Conservation (phyloP, 2,113 vertebrate genomes). For the Phainopepla nitens region DNA sequence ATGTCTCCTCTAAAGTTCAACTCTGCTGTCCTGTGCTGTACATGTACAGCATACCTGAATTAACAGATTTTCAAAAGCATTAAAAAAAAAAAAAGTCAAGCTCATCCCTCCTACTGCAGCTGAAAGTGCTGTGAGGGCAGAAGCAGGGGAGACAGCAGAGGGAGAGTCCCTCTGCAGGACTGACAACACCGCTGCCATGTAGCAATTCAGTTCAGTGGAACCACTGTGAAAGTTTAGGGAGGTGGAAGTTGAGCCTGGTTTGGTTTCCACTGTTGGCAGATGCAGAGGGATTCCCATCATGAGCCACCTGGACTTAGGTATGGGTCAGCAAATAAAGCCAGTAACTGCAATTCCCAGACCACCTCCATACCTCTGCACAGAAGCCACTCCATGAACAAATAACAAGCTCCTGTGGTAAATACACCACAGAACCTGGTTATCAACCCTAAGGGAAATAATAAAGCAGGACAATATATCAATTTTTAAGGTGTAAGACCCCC, state of each 20-base stretch:
- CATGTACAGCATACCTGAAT: not conserved
- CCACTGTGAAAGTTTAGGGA: not conserved
- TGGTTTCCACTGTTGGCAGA: not conserved
- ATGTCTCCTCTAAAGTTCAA: not conserved
- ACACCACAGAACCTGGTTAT: conserved; percentile 63
- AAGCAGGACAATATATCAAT: conserved; percentile 46
- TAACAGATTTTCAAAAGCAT: not conserved
- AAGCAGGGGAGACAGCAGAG: not conserved
- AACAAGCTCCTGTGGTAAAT: conserved; percentile 59
- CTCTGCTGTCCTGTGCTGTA: not conserved
- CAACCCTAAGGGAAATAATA: conserved; percentile 54
- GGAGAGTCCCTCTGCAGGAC: not conserved
- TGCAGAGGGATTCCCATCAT: not conserved
- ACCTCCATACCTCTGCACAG: conserved; percentile 48
- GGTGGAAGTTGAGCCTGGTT: not conserved
- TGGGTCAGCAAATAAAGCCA: conserved; percentile 52
- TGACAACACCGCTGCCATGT: not conserved
- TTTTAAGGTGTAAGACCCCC: not conserved
- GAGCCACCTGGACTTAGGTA: not conserved
- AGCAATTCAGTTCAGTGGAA: not conserved
- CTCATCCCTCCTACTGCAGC: not conserved
- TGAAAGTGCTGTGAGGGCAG: not conserved
- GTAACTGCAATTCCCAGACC: conserved; percentile 43
- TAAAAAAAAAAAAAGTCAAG: not conserved
- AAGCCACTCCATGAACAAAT: conserved; percentile 52